These are phyloP conservation scores for Magallana nippona DNA, from an alignment of 2,888 invertebrate genomes.

Conservation along the genomic window DNA sequence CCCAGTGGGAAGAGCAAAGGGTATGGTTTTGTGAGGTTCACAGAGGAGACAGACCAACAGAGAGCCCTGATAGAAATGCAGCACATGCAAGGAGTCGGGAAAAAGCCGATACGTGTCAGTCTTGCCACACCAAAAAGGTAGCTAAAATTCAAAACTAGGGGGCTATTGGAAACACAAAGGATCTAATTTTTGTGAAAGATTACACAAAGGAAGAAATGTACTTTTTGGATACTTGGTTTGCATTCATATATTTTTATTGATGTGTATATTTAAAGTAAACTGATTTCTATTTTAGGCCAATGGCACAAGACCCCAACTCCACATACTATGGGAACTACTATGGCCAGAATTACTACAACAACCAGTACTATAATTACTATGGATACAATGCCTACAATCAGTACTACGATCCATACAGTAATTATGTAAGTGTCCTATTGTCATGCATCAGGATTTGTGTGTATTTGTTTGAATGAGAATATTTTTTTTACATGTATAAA, in stretches of 20 bases:
- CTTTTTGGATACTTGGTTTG: background rate
- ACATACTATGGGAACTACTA: constrained; percentile 55
- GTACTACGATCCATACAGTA: constrained; percentile 37
- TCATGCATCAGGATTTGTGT: background rate
- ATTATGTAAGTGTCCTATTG: constrained; percentile 30
- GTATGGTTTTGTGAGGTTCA: constrained; percentile 96
- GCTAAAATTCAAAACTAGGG: background rate
- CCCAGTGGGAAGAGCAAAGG: constrained; percentile 94
- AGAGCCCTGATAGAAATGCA: constrained; percentile 96
- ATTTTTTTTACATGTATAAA: no score
- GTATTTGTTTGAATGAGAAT: no score
- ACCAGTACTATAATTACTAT: constrained; percentile 62
- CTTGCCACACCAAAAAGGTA: constrained; percentile 88
- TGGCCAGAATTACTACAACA: constrained; percentile 51
- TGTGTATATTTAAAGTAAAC: no score
- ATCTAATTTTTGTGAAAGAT: no score
- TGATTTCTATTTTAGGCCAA: constrained; percentile 43
- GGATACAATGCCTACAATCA: constrained; percentile 44
- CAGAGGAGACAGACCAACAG: constrained; percentile 90
- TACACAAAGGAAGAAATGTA: no score
- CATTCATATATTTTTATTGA: background rate
- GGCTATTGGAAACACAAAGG: background rate
- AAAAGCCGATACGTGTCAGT: constrained; percentile 93
- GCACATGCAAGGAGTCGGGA: constrained; percentile 92
- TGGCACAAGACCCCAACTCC: constrained; percentile 51